Evolutionary conservation across 2,113 vertebrate species (phyloP), one percentile per base, ranked within the genome.

Genomic region (Mobula birostris): DNA sequence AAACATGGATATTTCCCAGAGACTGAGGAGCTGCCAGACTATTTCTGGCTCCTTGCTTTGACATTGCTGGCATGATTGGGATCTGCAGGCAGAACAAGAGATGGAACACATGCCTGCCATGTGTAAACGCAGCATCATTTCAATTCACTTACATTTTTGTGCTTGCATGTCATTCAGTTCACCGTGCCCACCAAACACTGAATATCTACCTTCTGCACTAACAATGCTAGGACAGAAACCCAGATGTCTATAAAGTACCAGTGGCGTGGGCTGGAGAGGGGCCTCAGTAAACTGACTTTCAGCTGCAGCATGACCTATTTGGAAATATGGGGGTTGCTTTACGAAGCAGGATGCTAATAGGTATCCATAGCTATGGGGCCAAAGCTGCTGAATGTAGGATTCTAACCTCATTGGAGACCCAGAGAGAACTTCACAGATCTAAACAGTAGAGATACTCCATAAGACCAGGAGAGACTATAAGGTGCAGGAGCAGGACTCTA

Each of bases 1-100:
- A 93, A 93, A 93, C 91, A 93, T 93, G 91, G 91, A 93, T 93
- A 68, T 15, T 74, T 56, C 70, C 90, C 68, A 93, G 90, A 74
- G 14, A 21, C 66, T 48, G 21, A 40, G 9, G 36, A 74, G 21
- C 91, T 74, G 91, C 91, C 91, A 93, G 91, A 93, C 70, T 56
- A 74, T 93, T 76, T 74, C 24, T 93, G 91, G 12, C 66, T 74
- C 91, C 36, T 27, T 74, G 91, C 36, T 74, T 93, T 93, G 91
- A 93, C 68, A 29, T 93, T 93, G 91, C 68, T 48, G 70, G 91
- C 68, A 74, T 93, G 32, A 48, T 76, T 93, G 91, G 40, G 68
- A 29, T 93, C 32, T 74, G 68, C 29, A 56, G 68, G 40, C 21
- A 76, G 32, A 93, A 21, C 21, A 68, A 32, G 91, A 74, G 70